These are phyloP conservation scores for Nebria ingens DNA, from an alignment of 1,140 invertebrate genomes.

Conservation along the genomic window DNA sequence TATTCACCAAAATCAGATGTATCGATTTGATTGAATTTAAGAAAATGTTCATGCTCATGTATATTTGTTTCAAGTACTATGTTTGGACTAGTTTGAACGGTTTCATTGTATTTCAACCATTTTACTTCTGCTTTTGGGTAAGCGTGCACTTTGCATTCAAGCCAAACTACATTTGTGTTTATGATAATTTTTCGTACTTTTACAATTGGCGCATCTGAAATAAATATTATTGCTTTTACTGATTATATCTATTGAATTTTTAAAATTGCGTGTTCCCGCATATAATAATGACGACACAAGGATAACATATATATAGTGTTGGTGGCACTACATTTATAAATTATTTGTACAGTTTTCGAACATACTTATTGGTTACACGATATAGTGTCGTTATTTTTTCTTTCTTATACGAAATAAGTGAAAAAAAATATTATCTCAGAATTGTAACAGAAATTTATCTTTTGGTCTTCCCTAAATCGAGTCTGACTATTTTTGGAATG, in stretches of 20 bases:
- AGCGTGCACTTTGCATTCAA: background rate
- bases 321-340: too few species aligned
- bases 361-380: too few species aligned
- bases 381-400: too few species aligned
- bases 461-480: too few species aligned
- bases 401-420: too few species aligned
- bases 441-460: too few species aligned
- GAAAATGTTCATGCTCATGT: background rate
- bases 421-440: too few species aligned
- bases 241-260: background rate
- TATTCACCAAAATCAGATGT: background rate
- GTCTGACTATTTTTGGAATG: too few species aligned
- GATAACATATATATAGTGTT: too few species aligned
- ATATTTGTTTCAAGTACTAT: background rate
- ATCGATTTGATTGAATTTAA: background rate
- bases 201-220: background rate
- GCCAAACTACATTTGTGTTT: background rate
- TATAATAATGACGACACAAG: too few species aligned
- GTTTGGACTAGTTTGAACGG: background rate
- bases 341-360: too few species aligned
- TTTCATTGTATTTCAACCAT: background rate
- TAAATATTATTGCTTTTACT: background rate
- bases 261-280: too few species aligned
- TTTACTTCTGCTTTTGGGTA: background rate
- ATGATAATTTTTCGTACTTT: background rate